These are phyloP conservation scores for Trematomus loennbergii DNA, from an alignment of 2,113 vertebrate species.

Conservation along the genomic window DNA sequence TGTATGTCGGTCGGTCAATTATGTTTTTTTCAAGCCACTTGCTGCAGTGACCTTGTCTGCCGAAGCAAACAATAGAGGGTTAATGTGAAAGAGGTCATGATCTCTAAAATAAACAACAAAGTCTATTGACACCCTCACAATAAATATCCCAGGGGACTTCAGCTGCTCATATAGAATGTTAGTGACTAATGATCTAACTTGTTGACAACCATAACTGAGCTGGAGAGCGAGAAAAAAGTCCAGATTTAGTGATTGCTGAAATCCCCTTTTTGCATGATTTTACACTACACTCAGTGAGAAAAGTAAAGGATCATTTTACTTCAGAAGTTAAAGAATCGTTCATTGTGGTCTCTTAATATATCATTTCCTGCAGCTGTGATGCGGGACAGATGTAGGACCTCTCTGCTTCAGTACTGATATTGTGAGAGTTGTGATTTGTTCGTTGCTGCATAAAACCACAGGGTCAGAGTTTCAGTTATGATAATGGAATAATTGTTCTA, in stretches of 20 bases:
- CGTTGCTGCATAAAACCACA: slow-evolving; percentile 30
- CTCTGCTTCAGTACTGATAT: background rate
- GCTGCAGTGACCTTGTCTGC: slow-evolving; percentile 43
- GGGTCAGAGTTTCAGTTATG: slow-evolving; percentile 42
- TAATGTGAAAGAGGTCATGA: slow-evolving; percentile 68
- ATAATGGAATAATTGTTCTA: slow-evolving; percentile 51
- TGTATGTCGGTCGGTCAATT: slow-evolving; percentile 41
- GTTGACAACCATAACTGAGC: slow-evolving; percentile 42
- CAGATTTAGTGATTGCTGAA: slow-evolving; percentile 25
- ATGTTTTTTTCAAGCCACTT: slow-evolving; percentile 40
- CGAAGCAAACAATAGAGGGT: slow-evolving; percentile 60
- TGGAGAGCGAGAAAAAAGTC: slow-evolving; percentile 8
- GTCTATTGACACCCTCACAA: slow-evolving; percentile 74
- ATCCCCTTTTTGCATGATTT: background rate
- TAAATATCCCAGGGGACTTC: slow-evolving; percentile 62
- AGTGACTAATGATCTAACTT: slow-evolving; percentile 45
- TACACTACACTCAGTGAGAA: background rate
- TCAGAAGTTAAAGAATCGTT: background rate
- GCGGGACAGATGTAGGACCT: slow-evolving; percentile 14
- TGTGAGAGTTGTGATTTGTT: background rate
- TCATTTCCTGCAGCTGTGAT: slow-evolving; percentile 3
- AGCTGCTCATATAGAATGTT: slow-evolving; percentile 39
- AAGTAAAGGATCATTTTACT: background rate
- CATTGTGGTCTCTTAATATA: background rate
- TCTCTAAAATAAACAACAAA: slow-evolving; percentile 64